phyloP scores from a whole-genome alignment of 2,797 vertebrate genomes.

The Intellagama lesueurii region DNA sequence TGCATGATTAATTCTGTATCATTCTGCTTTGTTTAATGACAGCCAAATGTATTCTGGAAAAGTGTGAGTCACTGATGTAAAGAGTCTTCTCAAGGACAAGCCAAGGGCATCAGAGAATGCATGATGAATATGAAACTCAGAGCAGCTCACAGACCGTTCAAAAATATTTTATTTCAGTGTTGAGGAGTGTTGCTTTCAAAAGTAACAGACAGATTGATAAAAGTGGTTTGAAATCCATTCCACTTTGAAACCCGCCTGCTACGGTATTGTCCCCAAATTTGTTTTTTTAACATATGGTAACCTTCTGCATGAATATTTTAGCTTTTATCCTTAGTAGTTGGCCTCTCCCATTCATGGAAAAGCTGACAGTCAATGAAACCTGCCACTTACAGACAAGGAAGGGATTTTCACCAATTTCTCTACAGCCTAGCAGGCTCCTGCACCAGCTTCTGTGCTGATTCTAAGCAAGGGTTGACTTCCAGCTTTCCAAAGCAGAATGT shows the following conservation, averaged over 20 bases:
- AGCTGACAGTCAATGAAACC: background rate
- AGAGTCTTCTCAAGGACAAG: constrained; percentile 66
- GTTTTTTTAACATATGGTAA: background rate
- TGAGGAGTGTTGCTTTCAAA: background rate
- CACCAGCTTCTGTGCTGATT: background rate
- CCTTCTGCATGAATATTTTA: background rate
- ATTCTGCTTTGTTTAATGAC: constrained; percentile 42
- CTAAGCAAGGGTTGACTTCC: background rate
- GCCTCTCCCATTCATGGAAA: background rate
- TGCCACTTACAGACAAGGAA: background rate
- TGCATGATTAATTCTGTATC: constrained; percentile 23
- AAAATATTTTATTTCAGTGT: background rate
- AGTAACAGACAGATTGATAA: background rate
- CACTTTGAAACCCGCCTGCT: background rate
- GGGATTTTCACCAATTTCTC: background rate
- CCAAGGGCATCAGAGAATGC: constrained; percentile 62
- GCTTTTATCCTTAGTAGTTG: background rate
- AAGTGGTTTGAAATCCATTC: background rate
- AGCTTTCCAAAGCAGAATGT: background rate
- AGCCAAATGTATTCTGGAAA: constrained; percentile 37
- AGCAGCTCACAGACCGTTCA: background rate
- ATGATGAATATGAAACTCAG: background rate
- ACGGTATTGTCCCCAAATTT: background rate
- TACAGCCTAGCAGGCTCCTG: background rate
- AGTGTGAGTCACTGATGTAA: constrained; percentile 64